Base-by-base conservation (phyloP, 2,888 invertebrate species). In the Tribolium freemani region DNA sequence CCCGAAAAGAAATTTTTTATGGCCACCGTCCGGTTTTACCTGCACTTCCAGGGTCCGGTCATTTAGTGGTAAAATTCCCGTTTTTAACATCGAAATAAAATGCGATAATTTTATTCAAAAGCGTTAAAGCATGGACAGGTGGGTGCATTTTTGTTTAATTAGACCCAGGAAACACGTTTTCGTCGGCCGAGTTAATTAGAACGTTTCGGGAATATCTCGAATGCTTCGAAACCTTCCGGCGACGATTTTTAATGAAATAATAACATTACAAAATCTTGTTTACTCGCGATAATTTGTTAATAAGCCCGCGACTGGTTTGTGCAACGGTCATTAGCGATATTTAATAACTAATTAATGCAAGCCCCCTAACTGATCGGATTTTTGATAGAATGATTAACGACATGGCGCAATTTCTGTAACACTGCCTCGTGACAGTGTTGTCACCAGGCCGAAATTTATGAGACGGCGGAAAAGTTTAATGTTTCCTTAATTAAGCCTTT, bases 61-160 rank as follows among this genome's bases (percentile, higher is more conserved):
- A 58, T 58, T 68, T 58, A 68, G 66, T 66, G 64, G 57, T 57
- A 58, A 69, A 68, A 69, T 73, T 69, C 44, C 58, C 66, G 56
- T 20, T 64, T 51, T 31, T 56, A 58, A 71, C 67, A 72, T 46
- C 38, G 46, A 66, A 57, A 74, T 71, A 74, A 72, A 75, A 75
- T 70, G 70, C 64, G 72, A 75, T 72, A 75, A 75, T 75, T 72
- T 75, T 72, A 75, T 75, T 75, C 66, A 69, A 66, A 54, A 60
- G 73, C 70, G 66, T 61, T 66, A 67, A 69, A 70, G 54, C 69
- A 74, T 56, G 58, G 73, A 64, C 76, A 76, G 76, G 76, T 75
- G 76, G 76, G 44, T 69, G 54, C 70, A 72, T 74, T 75, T 75
- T 74, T 71, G 64, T 69, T 76, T 76, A 76, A 76, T 76, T 76